Evolutionary conservation across 2,113 vertebrate genomes (phyloP), one percentile per base, ranked within the genome.

Genomic region (Talpa occidentalis): DNA sequence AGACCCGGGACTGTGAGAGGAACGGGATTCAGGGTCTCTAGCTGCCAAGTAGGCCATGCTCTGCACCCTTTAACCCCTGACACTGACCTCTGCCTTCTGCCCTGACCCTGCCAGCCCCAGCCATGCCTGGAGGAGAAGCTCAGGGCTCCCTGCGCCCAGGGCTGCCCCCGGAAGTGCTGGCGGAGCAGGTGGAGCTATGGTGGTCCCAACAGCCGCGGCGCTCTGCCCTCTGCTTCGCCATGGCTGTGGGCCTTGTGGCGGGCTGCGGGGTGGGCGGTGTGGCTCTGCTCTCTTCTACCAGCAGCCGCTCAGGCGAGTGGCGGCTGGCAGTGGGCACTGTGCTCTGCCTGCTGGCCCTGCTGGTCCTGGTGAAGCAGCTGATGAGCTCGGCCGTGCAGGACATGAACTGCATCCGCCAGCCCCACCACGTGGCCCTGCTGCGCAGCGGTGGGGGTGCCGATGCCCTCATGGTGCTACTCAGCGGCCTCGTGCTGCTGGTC

Each of bases 361-460:
- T 99, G 0, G 98, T 99, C 60, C 98, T 99, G 62, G 99, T 99
- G 91, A 99, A 99, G 96, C 99, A 99, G 95, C 98, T 99, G 96
- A 98, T 99, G 97, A 99, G 99, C 97, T 99, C 99, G 0, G 99
- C 99, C 0, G 99, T 99, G 96, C 99, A 99, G 98, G 99, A 99
- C 98, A 99, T 99, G 99, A 99, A 99, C 90, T 99, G 99, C 86
- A 96, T 99, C 11, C 99, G 99, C 52, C 99, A 99, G 97, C 98
- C 99, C 12, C 98, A 97, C 15, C 98, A 99, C 32, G 99, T 99
- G 0, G 98, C 99, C 94, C 98, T 99, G 93, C 98, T 99, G 11
- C 99, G 99, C 97, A 99, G 99, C 0, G 99, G 99, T 0, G 99
- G 99, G 1, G 97, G 99, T 6, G 99, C 99, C 0, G 99, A 99